Percentiles rank a stretch among this genome's conserved stretches.
Evolutionary conservation across 1,140 invertebrate genomes (phyloP).

Genomic region (Phymastichus coffea): DNA sequence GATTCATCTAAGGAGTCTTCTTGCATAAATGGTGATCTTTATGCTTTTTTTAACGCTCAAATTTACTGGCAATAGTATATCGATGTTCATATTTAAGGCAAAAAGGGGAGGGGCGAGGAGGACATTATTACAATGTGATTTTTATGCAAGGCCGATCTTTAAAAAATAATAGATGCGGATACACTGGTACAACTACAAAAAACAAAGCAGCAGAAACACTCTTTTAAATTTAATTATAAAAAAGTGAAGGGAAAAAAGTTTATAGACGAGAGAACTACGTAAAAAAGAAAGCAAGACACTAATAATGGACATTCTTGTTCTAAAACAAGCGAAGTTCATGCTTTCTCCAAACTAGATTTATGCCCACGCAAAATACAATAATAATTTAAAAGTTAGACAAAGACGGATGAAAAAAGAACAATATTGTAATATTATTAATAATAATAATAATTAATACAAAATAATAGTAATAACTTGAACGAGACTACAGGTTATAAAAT

Average conservation of each 20-base stretch:
- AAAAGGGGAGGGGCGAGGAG: slow-evolving; percentile 8
- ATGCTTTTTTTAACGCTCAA: background rate
- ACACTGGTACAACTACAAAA: slow-evolving; percentile 12
- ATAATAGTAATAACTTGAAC: slow-evolving; percentile 26
- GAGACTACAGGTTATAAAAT: slow-evolving; percentile 22
- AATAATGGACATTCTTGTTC: slow-evolving; percentile 13
- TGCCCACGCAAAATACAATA: too few species aligned
- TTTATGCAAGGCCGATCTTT: slow-evolving; percentile 4
- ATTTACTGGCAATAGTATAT: slow-evolving; percentile 8
- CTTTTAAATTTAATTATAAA: slow-evolving; percentile 5
- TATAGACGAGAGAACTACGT: too few species aligned
- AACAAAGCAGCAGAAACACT: slow-evolving; percentile 4
- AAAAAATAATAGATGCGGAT: slow-evolving; percentile 10
- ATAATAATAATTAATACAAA: slow-evolving; percentile 26
- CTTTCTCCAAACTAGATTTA: too few species aligned
- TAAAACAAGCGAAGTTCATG: slow-evolving; percentile 7
- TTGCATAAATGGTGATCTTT: slow-evolving; percentile 10
- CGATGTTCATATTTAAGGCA: slow-evolving; percentile 12
- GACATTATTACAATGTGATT: slow-evolving; percentile 11
- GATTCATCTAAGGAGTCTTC: background rate
- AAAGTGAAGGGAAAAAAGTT: too few species aligned
- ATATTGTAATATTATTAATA: slow-evolving; percentile 20
- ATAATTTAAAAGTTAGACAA: slow-evolving; percentile 27
- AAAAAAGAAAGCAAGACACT: slow-evolving; percentile 22
- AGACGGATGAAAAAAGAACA: slow-evolving; percentile 19